These are phyloP conservation scores for Papilio glaucus DNA, from an alignment of 1,140 invertebrate genomes.

Conservation along the genomic window DNA sequence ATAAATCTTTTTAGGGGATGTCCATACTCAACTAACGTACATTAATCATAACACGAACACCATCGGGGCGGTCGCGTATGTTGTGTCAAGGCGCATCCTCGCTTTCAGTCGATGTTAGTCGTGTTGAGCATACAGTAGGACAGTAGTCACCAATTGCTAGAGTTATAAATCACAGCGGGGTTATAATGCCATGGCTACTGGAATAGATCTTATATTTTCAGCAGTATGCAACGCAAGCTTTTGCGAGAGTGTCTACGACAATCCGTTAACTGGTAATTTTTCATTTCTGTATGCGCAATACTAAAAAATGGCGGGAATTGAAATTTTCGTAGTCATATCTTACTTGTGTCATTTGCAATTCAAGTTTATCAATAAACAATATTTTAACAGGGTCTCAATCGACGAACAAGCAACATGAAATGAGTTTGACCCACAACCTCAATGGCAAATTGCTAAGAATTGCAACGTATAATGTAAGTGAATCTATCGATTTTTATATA, in stretches of 20 bases:
- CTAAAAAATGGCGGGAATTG: not conserved
- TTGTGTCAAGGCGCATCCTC: constrained; percentile 51
- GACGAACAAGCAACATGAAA: constrained; percentile 45
- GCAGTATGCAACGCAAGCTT: constrained; percentile 72
- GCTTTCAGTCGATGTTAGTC: constrained; percentile 41
- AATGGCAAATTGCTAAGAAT: constrained; percentile 74
- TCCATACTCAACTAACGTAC: constrained; percentile 45
- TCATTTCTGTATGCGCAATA: constrained; percentile 45
- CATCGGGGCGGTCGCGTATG: constrained; percentile 41
- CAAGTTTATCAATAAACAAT: constrained; percentile 1
- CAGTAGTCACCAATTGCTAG: constrained; percentile 16
- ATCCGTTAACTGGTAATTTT: constrained; percentile 43
- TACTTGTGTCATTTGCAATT: not conserved
- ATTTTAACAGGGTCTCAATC: constrained; percentile 31
- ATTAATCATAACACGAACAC: constrained; percentile 51
- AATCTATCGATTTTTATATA: not conserved
- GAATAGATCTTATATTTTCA: constrained; percentile 71
- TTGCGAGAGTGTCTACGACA: constrained; percentile 64
- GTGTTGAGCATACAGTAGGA: constrained; percentile 18
- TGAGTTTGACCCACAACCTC: constrained; percentile 51
- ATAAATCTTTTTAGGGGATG: constrained; percentile 5
- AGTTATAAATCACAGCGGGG: not conserved
- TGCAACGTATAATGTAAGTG: constrained; percentile 69
- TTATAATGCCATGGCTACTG: constrained; percentile 57
- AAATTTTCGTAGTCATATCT: not conserved